Conservation (phyloP, 2,797 vertebrate genomes). For the Spinus olivaceus region DNA sequence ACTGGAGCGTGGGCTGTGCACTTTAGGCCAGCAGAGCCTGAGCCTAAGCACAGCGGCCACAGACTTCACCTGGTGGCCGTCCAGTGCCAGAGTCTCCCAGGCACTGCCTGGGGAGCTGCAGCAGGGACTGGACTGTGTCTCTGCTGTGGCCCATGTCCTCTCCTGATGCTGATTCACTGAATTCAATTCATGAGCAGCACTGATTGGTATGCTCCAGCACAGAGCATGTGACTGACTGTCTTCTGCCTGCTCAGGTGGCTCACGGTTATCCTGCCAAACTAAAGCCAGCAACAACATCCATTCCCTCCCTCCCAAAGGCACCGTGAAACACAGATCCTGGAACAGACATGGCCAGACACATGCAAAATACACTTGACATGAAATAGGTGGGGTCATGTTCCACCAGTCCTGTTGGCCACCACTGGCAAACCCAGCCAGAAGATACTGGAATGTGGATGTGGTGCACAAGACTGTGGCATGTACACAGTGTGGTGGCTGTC, state of each 20-base stretch:
- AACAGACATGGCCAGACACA: neutral
- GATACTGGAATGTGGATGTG: slow-evolving; percentile 2
- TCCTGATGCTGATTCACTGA: neutral
- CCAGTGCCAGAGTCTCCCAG: neutral
- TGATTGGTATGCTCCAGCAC: neutral
- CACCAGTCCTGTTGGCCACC: neutral
- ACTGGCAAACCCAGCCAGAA: neutral
- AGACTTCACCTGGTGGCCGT: neutral
- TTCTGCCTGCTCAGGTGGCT: neutral
- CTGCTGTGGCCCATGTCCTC: neutral
- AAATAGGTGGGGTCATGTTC: neutral
- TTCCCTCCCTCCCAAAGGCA: neutral
- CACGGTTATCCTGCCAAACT: neutral
- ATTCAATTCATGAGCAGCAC: neutral
- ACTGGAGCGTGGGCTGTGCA: neutral
- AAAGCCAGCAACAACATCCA: neutral
- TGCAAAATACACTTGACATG: neutral
- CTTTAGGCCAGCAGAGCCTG: neutral
- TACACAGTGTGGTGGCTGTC: neutral
- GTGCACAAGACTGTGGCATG: neutral
- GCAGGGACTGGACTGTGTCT: neutral
- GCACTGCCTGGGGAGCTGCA: neutral
- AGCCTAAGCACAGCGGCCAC: neutral
- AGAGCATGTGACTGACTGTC: neutral
- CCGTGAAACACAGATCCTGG: neutral